A percentile compares a stretch with the other conserved stretches of the same genome.
These are phyloP conservation scores for Odontothrips loti DNA, from an alignment of 2,888 invertebrate genomes.

Conservation along the genomic window DNA sequence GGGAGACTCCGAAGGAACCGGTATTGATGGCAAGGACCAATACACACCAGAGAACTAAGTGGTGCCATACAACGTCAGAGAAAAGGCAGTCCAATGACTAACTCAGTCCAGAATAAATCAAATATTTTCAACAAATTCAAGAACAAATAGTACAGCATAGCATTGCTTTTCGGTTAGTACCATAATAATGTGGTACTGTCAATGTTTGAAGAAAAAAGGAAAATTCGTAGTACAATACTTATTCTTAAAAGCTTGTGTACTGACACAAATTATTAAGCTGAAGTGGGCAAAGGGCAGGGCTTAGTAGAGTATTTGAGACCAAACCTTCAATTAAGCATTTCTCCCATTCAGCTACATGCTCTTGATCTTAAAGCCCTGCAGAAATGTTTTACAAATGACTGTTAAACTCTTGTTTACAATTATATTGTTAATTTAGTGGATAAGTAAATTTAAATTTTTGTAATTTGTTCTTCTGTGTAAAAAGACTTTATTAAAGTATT, in stretches of 20 bases:
- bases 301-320: background rate
- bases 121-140: background rate
- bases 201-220: background rate
- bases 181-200: background rate
- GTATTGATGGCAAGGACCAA: conserved; percentile 71
- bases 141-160: background rate
- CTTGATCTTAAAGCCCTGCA: background rate
- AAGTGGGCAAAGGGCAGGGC: background rate
- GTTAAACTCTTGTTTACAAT: background rate
- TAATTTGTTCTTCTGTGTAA: conserved; percentile 4
- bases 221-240: background rate
- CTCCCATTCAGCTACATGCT: background rate
- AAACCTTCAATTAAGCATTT: background rate
- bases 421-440: conserved; percentile 2
- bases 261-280: background rate
- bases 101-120: background rate
- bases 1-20: conserved; percentile 79
- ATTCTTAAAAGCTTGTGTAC: background rate
- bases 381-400: background rate
- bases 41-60: conserved; percentile 65
- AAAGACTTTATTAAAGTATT: conserved; percentile 4
- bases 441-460: conserved; percentile 16
- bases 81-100: background rate
- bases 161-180: background rate
- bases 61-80: background rate